Conservation (phyloP, 2,888 invertebrate species). For the Megalurothrips usitatus region DNA sequence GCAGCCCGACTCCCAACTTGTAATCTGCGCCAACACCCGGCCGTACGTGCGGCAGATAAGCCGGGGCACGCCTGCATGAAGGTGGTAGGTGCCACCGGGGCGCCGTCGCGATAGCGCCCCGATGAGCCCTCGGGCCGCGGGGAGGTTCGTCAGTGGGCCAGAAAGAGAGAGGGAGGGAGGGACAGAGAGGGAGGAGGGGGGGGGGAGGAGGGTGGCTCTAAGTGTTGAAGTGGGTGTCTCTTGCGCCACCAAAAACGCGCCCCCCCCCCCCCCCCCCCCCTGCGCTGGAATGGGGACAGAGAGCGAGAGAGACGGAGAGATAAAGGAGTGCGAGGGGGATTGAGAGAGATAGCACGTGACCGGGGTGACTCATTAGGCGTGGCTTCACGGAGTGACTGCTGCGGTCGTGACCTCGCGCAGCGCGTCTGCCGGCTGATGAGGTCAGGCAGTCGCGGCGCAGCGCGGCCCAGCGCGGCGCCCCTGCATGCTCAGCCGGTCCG, state of each 20-base stretch:
- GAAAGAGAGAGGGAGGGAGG: neutral
- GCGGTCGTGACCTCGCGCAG: too few species aligned
- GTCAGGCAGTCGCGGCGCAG: too few species aligned
- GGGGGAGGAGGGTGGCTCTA: neutral
- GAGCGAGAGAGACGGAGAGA: too few species aligned
- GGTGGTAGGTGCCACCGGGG: neutral
- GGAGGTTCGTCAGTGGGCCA: neutral
- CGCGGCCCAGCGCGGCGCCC: too few species aligned
- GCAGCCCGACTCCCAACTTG: constrained; percentile 1
- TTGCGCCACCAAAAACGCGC: neutral
- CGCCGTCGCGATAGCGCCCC: neutral
- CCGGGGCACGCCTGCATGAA: constrained; percentile 1
- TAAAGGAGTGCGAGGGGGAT: too few species aligned
- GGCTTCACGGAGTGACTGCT: too few species aligned
- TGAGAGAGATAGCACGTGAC: too few species aligned
- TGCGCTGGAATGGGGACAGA: neutral
- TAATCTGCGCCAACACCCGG: neutral
- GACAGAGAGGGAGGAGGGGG: too few species aligned
- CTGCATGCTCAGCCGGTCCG: too few species aligned
- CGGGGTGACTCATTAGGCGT: too few species aligned
- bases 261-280: too few species aligned
- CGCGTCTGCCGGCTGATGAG: too few species aligned
- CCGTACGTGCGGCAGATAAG: constrained; percentile 4
- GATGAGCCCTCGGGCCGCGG: neutral
- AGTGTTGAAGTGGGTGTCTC: neutral